phyloP scores from a whole-genome alignment of 2,113 vertebrate species.

The Heterotilapia buettikoferi region DNA sequence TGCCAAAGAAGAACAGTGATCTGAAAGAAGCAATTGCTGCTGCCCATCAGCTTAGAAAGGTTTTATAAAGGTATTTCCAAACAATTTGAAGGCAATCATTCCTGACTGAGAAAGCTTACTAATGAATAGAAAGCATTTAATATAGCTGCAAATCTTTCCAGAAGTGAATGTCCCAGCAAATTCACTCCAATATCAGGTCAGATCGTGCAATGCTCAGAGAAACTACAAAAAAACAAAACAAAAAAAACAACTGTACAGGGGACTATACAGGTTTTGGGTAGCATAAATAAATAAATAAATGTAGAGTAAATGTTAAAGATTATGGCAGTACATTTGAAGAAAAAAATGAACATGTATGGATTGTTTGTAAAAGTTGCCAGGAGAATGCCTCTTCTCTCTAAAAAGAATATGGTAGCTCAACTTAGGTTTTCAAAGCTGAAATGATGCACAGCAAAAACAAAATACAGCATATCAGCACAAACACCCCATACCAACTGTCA shows the following conservation, averaged over 20 bases:
- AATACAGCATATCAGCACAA: background rate
- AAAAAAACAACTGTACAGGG: rapidly evolving
- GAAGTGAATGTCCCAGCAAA: background rate
- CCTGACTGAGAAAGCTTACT: background rate
- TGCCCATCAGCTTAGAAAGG: background rate
- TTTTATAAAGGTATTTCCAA: background rate
- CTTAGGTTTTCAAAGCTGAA: background rate
- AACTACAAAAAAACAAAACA: background rate
- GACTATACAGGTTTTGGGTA: background rate
- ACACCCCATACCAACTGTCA: background rate
- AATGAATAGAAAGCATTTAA: background rate
- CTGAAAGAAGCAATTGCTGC: background rate
- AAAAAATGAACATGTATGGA: background rate
- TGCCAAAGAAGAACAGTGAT: background rate
- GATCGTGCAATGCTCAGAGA: background rate
- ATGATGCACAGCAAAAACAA: background rate
- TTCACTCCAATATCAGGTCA: background rate
- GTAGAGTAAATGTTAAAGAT: background rate
- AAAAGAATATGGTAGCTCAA: background rate
- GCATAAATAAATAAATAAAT: background rate
- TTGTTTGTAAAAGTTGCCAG: background rate
- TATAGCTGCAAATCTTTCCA: background rate
- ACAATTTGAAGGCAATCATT: background rate
- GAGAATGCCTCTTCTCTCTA: background rate
- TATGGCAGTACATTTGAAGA: no score